These are phyloP conservation scores for Gymnodraco acuticeps DNA, from an alignment of 2,797 vertebrate genomes.

Conservation along the genomic window DNA sequence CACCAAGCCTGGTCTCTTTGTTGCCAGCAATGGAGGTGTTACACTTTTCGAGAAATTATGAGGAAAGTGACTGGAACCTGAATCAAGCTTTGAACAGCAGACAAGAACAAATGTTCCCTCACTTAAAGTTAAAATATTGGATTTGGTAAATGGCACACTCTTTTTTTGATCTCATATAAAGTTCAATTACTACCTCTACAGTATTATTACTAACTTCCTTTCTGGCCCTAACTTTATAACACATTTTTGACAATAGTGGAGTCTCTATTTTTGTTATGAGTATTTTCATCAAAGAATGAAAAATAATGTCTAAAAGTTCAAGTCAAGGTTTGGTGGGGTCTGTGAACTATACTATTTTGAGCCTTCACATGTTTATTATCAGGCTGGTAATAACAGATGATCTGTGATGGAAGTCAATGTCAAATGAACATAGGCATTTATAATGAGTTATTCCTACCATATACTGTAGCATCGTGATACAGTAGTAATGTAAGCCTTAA, in stretches of 20 bases:
- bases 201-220: neutral
- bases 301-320: neutral
- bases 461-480: slow-evolving; percentile 1
- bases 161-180: neutral
- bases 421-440: slow-evolving; percentile 9
- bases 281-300: no score
- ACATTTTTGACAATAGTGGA: neutral
- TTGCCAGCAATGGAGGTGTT: slow-evolving; percentile 37
- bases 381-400: slow-evolving; percentile 14
- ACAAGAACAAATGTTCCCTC: neutral
- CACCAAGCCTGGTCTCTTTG: slow-evolving; percentile 13
- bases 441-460: slow-evolving; percentile 13
- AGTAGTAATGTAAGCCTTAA: slow-evolving; percentile 15
- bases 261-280: neutral
- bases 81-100: slow-evolving; percentile 28
- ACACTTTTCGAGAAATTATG: slow-evolving; percentile 29
- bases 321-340: neutral
- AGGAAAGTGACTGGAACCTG: slow-evolving; percentile 23
- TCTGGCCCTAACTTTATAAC: neutral
- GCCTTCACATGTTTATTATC: slow-evolving; percentile 18
- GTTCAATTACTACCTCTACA: neutral
- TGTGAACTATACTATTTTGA: neutral
- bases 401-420: slow-evolving; percentile 1
- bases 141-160: neutral
- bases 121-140: neutral